Evolutionary conservation across 1,140 invertebrate genomes (phyloP).

Genomic region (Harlomillsia oculata): DNA sequence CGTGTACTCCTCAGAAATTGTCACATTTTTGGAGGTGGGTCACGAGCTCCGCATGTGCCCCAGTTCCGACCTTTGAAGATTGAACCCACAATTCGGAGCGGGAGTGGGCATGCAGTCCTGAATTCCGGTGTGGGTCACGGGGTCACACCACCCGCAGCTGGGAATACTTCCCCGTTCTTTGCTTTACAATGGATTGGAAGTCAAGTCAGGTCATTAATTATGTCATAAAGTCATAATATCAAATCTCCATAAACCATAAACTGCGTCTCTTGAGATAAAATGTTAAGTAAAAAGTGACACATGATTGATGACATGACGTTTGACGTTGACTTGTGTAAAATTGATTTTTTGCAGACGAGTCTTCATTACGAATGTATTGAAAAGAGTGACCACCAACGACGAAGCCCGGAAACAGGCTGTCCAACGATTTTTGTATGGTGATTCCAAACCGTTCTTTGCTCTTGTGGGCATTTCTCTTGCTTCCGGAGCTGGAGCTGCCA

Average conservation of each 20-base stretch:
- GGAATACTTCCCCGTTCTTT: no score
- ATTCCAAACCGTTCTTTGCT: slow-evolving; percentile 62
- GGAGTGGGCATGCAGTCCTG: no score
- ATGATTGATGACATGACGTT: slow-evolving; percentile 4
- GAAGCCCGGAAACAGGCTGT: slow-evolving; percentile 53
- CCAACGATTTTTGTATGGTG: slow-evolving; percentile 54
- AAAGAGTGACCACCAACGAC: slow-evolving; percentile 54
- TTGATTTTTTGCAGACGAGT: slow-evolving; percentile 39
- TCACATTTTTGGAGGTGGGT: slow-evolving; percentile 14
- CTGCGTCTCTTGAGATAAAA: no score
- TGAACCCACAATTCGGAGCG: background rate
- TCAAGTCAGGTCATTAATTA: no score
- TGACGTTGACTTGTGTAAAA: background rate
- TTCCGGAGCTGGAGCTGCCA: slow-evolving; percentile 53
- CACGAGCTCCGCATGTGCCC: background rate
- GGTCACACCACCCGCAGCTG: no score
- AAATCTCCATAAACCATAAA: no score
- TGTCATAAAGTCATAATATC: no score
- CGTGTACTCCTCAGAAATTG: slow-evolving; percentile 1
- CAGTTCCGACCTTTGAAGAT: slow-evolving; percentile 1
- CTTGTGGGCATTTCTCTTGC: slow-evolving; percentile 63
- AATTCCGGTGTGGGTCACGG: no score
- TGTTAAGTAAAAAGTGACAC: no score
- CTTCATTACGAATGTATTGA: slow-evolving; percentile 59
- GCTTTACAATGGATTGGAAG: no score